A percentile compares a stretch with the other conserved stretches of the same genome.
Evolutionary conservation across 2,113 vertebrate species (phyloP).

Genomic region (Odocoileus virginianus): DNA sequence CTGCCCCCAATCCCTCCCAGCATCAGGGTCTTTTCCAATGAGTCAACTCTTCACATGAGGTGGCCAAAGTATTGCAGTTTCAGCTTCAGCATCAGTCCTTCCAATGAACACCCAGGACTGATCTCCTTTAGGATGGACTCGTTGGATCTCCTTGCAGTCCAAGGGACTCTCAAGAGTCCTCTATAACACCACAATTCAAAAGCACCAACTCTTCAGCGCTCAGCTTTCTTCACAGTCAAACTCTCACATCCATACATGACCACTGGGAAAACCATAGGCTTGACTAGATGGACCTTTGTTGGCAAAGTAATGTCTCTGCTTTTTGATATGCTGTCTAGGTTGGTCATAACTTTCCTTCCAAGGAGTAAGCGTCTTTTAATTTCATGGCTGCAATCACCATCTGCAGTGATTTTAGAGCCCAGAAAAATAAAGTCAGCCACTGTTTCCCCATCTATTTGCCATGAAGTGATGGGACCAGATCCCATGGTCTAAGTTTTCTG

Average conservation of each 20-base stretch:
- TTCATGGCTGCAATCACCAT: neutral
- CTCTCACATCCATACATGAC: neutral
- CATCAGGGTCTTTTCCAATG: neutral
- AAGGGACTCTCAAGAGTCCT: neutral
- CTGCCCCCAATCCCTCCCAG: neutral
- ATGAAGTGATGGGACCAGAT: accelerated
- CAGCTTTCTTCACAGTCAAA: neutral
- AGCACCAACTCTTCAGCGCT: neutral
- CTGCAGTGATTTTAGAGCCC: neutral
- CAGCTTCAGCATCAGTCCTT: neutral
- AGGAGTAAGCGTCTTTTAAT: neutral
- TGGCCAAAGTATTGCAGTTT: neutral
- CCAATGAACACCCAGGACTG: neutral
- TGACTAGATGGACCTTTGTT: accelerated
- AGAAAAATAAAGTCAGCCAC: neutral
- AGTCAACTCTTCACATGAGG: neutral
- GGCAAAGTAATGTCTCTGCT: neutral
- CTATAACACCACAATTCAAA: neutral
- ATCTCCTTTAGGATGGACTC: neutral
- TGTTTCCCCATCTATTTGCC: neutral
- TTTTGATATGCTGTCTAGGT: neutral
- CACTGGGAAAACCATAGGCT: neutral
- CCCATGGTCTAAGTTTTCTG: neutral
- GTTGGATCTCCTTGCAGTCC: neutral
- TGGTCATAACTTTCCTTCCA: neutral